phyloP scores from a whole-genome alignment of 1,140 invertebrate species.

The Steinernema khuongi region DNA sequence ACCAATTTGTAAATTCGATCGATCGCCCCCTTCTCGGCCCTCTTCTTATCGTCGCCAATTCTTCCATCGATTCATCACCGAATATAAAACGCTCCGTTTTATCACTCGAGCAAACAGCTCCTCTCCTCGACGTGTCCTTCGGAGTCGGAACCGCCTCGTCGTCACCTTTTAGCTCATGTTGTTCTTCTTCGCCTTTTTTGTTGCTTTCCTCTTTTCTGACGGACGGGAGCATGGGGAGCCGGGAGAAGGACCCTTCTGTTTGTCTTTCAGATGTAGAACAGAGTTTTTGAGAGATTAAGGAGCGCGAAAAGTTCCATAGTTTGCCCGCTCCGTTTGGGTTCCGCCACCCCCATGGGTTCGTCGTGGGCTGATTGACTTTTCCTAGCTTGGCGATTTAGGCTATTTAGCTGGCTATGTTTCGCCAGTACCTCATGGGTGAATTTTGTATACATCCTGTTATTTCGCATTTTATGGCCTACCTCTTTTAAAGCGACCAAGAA shows the following conservation, averaged over 20 bases:
- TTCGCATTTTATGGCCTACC: no score
- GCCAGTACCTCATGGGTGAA: no score
- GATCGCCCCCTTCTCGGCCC: not conserved
- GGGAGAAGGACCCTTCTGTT: not conserved
- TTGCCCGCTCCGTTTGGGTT: not conserved
- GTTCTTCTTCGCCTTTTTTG: no score
- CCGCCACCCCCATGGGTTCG: no score
- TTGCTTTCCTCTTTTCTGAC: no score
- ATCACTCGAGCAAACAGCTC: slow-evolving; percentile 6
- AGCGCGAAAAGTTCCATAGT: not conserved
- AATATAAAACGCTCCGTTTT: not conserved
- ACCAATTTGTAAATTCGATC: not conserved
- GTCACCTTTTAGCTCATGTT: no score
- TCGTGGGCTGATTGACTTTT: no score
- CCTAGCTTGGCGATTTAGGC: no score
- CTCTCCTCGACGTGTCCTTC: not conserved
- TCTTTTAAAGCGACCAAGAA: no score
- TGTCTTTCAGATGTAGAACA: not conserved
- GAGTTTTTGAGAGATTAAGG: not conserved
- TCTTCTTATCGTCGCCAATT: not conserved
- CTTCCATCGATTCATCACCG: slow-evolving; percentile 9
- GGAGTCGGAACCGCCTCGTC: not conserved
- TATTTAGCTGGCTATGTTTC: no score
- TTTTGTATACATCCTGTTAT: no score
- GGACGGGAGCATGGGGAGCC: no score